Conservation (phyloP, 2,888 invertebrate species). For the Oscheius myriophilus region DNA sequence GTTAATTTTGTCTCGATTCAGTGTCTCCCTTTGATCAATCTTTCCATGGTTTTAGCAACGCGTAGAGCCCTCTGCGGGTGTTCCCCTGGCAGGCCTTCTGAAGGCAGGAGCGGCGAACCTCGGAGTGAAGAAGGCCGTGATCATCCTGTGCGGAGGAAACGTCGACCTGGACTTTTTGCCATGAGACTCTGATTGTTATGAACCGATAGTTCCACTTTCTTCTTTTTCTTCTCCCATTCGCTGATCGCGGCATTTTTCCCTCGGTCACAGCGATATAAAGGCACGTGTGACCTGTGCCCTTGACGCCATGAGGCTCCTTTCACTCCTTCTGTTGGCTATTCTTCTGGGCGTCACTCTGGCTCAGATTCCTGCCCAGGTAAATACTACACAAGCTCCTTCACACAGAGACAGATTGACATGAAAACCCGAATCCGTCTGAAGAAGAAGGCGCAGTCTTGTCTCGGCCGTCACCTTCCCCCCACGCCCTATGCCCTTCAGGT, state of each 20-base stretch:
- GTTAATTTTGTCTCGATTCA: too few relatives aligned
- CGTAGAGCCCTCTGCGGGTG: conserved; percentile 57
- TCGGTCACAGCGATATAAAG: too few relatives aligned
- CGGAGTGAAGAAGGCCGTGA: conserved; percentile 34
- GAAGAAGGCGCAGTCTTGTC: neutral
- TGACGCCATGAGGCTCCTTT: neutral
- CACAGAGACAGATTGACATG: neutral
- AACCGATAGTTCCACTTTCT: too few relatives aligned
- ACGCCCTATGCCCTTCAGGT: neutral
- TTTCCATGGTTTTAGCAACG: conserved; percentile 44
- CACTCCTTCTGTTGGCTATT: neutral
- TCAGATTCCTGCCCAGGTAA: neutral
- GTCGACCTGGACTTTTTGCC: conserved; percentile 49
- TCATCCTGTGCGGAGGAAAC: conserved; percentile 60
- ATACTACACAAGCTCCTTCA: neutral
- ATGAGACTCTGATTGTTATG: neutral
- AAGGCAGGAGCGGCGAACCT: conserved; percentile 32
- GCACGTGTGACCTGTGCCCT: neutral
- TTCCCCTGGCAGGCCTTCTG: conserved; percentile 54
- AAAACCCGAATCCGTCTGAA: neutral
- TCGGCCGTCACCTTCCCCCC: neutral
- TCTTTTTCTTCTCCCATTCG: too few relatives aligned
- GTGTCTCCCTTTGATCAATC: too few relatives aligned
- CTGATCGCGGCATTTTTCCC: too few relatives aligned
- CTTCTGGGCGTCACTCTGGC: neutral